Evolutionary conservation across 2,797 vertebrate species (phyloP).

Genomic region (Tarsius wallacei): DNA sequence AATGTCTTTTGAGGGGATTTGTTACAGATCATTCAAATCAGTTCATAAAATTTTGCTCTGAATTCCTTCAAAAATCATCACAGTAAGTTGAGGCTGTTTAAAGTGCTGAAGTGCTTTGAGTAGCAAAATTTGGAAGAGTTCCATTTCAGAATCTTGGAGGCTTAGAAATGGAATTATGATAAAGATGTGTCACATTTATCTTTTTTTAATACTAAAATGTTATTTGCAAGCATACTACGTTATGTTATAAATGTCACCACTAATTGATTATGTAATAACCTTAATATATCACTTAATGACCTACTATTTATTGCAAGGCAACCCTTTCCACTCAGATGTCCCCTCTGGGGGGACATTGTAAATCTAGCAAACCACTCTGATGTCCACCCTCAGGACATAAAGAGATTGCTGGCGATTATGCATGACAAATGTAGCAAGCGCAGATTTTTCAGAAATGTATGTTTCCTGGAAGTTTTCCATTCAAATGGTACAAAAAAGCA

Average conservation of each 20-base stretch:
- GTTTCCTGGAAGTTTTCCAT: too few species aligned
- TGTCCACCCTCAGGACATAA: too few species aligned
- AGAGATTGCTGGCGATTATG: too few species aligned
- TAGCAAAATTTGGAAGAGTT: conserved; percentile 63
- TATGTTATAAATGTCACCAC: conserved; percentile 23
- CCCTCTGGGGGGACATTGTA: too few species aligned
- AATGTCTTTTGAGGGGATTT: conserved; percentile 47
- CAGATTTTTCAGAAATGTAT: too few species aligned
- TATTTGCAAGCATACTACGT: conserved; percentile 14
- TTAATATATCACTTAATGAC: conserved; percentile 83
- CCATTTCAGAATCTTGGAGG: conserved; percentile 82
- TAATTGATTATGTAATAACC: conserved; percentile 63
- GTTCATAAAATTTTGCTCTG: conserved; percentile 51
- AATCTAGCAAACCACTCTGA: too few species aligned
- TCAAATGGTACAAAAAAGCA: too few species aligned
- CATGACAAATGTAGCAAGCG: too few species aligned
- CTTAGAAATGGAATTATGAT: conserved; percentile 84
- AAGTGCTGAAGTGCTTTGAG: conserved; percentile 73
- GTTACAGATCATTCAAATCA: conserved; percentile 64
- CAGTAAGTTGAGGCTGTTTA: conserved; percentile 27
- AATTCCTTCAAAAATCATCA: conserved; percentile 12
- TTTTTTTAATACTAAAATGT: conserved; percentile 47
- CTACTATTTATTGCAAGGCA: not conserved
- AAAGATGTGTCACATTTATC: conserved; percentile 78
- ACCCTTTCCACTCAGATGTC: not conserved